Percentiles rank a stretch among this genome's conserved stretches.
Conservation (phyloP, 2,797 vertebrate genomes). For the Esox lucius region DNA sequence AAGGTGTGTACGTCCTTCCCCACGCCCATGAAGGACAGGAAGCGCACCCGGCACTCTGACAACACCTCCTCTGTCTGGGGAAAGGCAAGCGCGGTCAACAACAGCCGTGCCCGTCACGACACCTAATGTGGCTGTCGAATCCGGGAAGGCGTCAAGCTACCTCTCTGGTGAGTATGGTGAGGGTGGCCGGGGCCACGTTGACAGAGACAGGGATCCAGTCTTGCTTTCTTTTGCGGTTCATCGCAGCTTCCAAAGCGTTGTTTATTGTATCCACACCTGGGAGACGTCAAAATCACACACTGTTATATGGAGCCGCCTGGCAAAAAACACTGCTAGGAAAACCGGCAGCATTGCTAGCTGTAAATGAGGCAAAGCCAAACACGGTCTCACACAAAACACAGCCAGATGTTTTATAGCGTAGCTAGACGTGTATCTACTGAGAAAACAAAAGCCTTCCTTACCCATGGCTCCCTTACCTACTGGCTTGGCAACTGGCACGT, state of each 20-base stretch:
- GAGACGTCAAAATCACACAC: constrained; percentile 8
- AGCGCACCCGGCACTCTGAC: constrained; percentile 91
- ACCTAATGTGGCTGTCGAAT: no score
- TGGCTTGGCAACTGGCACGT: constrained; percentile 82
- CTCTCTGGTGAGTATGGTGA: constrained; percentile 87
- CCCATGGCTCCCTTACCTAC: constrained; percentile 78
- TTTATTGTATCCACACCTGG: constrained; percentile 90
- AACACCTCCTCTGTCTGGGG: constrained; percentile 84
- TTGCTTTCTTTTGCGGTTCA: constrained; percentile 72
- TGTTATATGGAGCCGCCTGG: neutral
- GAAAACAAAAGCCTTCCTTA: constrained; percentile 30
- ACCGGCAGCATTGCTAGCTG: neutral
- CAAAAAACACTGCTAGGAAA: neutral
- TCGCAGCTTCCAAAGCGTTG: constrained; percentile 74
- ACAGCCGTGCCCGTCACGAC: neutral
- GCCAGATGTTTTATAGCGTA: neutral
- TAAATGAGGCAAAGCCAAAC: neutral
- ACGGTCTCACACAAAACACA: neutral
- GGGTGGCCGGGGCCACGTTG: constrained; percentile 91
- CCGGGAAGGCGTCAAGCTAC: constrained; percentile 55
- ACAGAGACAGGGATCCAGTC: constrained; percentile 88
- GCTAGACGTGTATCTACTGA: neutral
- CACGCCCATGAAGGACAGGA: constrained; percentile 95
- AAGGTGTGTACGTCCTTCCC: constrained; percentile 90
- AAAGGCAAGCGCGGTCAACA: neutral